Base-by-base conservation (phyloP, 2,797 vertebrate genomes). In the Mycteria americana region DNA sequence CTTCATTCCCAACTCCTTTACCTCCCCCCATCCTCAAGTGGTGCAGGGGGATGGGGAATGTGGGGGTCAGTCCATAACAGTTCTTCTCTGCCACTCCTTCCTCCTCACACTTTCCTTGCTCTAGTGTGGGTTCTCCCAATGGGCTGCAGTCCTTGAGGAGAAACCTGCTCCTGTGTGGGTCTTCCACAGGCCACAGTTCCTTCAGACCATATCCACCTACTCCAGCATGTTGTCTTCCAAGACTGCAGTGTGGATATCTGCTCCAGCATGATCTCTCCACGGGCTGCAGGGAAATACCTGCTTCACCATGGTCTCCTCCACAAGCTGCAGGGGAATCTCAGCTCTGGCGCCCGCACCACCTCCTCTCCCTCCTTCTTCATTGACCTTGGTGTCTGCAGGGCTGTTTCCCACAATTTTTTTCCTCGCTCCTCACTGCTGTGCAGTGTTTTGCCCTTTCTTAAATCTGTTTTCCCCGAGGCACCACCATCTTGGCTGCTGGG, bases 401-500 rank as follows among this genome's bases (percentile, higher is more conserved):
- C 9, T 67, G 6, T 68, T 93, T 84, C 13, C 63, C 16, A 46
- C 16, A 4, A 0, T 18, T 21, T 33, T 68, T 80, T 27, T 9
- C 5, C 25, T 85, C 24, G 17, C 1, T 60, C 22, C 27, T 60
- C 24, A n/a, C 24, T 67, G 13, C 7, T 1, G 0, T 35, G 37
- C 4, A 59, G 21, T 4, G 1, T 45, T 89, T 91, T 62, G 7
- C n/a, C 14, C 8, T 69, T 68, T 62, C 41, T 56, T 54, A n/a
- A 54, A 25, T 27, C 10, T 25, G 2, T 63, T 68, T 86, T 63
- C n/a, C 13, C 18, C 3, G 2, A 33, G 24, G 10, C 3, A 2
- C 4, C 6, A 2, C 14, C 30, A 9, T 4, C 9, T 23, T 57
- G 23, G 8, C 22, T 0, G 7, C 17, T 3, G 14, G 35, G 43